Evolutionary conservation across 2,113 vertebrate genomes (phyloP).

Genomic region (Riparia riparia): DNA sequence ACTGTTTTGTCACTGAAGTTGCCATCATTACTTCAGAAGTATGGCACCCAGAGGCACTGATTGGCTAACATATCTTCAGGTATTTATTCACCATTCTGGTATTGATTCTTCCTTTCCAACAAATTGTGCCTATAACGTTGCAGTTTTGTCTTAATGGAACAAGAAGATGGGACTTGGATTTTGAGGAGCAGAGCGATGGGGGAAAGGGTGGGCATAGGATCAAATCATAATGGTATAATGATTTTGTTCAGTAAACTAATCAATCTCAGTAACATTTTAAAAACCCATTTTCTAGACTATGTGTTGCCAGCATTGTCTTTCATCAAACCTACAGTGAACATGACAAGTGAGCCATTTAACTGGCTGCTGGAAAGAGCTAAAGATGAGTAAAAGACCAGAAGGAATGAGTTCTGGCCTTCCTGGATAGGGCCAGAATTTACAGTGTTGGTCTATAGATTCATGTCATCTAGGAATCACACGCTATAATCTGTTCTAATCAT

Average conservation of each 20-base stretch:
- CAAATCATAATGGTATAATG: not conserved
- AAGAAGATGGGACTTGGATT: not conserved
- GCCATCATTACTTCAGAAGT: not conserved
- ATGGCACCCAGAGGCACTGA: not conserved
- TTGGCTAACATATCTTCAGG: not conserved
- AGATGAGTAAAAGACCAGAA: not conserved
- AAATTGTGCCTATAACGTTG: not conserved
- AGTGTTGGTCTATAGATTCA: not conserved
- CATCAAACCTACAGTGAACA: accelerated
- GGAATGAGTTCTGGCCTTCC: not conserved
- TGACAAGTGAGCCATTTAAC: not conserved
- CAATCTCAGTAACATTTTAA: not conserved
- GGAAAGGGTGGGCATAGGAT: not conserved
- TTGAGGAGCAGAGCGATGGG: not conserved
- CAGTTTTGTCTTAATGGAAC: not conserved
- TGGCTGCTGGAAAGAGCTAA: not conserved
- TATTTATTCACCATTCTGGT: not conserved
- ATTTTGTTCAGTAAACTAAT: not conserved
- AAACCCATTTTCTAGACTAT: not conserved
- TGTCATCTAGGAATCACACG: not conserved
- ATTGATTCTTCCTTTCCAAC: not conserved
- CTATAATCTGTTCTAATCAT: not conserved
- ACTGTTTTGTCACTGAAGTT: not conserved
- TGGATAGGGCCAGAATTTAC: not conserved
- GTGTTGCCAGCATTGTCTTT: not conserved